Conservation (phyloP, 53 echinoderm and acorn worm genomes). For the Patiria pectinifera region DNA sequence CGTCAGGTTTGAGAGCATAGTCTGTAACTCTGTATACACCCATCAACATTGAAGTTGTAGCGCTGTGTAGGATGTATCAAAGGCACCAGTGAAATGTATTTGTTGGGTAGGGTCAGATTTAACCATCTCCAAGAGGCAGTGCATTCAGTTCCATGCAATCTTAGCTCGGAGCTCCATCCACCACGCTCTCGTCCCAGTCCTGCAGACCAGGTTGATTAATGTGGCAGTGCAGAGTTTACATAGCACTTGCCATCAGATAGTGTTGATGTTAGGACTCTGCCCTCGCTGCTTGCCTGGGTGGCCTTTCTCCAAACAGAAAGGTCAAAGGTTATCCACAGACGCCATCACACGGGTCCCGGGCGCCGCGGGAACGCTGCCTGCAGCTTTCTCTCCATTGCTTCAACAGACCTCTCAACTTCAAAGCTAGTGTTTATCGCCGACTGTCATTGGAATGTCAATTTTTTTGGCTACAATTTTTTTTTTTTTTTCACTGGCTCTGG, state of each 20-base stretch:
- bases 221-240: constrained; percentile 53
- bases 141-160: too few species aligned
- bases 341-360: constrained; percentile 53
- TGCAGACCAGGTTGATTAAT: constrained; percentile 50
- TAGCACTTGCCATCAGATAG: constrained; percentile 67
- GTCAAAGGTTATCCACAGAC: constrained; percentile 66
- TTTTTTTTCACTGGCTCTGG: neutral
- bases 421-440: constrained; percentile 59
- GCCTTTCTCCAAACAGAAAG: constrained; percentile 62
- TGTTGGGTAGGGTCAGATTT: too few species aligned
- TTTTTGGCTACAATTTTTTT: constrained; percentile 28
- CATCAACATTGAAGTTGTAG: too few species aligned
- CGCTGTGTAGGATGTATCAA: too few species aligned
- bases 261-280: constrained; percentile 54
- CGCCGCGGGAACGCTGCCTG: constrained; percentile 8
- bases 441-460: constrained; percentile 51
- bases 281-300: constrained; percentile 45
- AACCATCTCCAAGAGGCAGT: too few species aligned
- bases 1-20: too few species aligned
- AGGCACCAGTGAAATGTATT: too few species aligned
- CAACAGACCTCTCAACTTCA: constrained; percentile 17
- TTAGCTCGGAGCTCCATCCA: neutral
- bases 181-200: neutral
- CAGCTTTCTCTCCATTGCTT: neutral
- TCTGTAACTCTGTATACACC: too few species aligned